Evolutionary conservation across 2,113 vertebrate species (phyloP), one percentile per base, ranked within the genome.

Genomic region (Callaeas wilsoni): DNA sequence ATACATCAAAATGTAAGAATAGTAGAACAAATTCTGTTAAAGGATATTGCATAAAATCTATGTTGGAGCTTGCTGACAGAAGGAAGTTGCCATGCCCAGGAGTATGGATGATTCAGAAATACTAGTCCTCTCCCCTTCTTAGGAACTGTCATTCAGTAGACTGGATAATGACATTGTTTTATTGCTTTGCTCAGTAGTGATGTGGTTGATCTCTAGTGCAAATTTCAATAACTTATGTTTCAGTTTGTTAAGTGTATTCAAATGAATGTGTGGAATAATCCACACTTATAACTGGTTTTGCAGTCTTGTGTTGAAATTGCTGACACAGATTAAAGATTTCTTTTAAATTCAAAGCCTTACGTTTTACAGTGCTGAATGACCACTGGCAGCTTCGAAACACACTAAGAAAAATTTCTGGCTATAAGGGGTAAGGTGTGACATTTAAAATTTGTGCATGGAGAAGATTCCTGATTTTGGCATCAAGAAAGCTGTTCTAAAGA

Each of bases 191-290:
- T 83, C n/a, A 65, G n/a, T 73, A 69, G 32, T 29, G 57, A 42
- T 80, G n/a, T 39, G 23, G 13, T 60, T 82, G n/a, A 65, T 46
- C 25, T 64, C 10, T 62, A 62, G 16, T 9, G 10, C 18, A 73
- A 39, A 29, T 65, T 79, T 53, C 62, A 87, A 19, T 81, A 71
- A 16, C 32, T 52, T 62, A 3, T 2, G 7, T 84, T 65, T 70
- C 1, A 6, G 1, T 86, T 67, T 71, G 52, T 70, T 74, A 47
- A 64, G 7, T 0, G 0, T 53, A n/a, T 76, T 85, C 14, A 65
- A 52, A 81, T 57, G 18, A 57, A n/a, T 30, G 11, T 21, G 26
- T 27, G 21, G n/a, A 68, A 76, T 53, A 79, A 65, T 50, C 69
- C 23, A 64, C 60, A 52, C 29, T 46, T 44, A 16, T 22, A 80